Evolutionary conservation across 2,888 invertebrate genomes (phyloP), one percentile per base, ranked within the genome.

Genomic region (Acleris holmiana): DNA sequence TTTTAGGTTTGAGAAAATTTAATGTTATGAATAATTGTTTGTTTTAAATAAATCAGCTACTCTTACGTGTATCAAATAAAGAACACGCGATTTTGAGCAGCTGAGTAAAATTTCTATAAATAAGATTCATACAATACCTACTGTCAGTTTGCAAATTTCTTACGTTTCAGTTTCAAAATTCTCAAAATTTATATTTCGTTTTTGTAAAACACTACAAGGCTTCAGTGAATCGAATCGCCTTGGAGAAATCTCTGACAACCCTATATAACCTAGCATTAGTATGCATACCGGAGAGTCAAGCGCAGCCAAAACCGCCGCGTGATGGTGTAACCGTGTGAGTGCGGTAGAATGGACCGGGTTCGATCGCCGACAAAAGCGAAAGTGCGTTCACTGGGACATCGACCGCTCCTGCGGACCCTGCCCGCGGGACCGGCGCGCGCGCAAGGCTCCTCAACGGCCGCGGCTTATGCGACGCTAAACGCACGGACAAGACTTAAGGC

Each of bases 361-460:
- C 92, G 87, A 88, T 92, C 89, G 89, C 91, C 91, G 86, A 86
- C 84, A 86, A 92, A 89, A 92, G 89, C 90, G 92, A 92, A 92
- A 92, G 91, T 90, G 76, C 88, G 90, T 91, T 91, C 91, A 92
- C 76, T 91, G 88, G 92, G 88, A 91, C 92, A 89, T 90, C 86
- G 92, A 91, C 91, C 91, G 74, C 83, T 89, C 89, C 91, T 88
- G 83, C 79, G 76, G 74, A 73, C 77, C 81, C 81, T 76, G 78
- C 71, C 77, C 75, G 82, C 80, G 35, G 35, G 35, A 35, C 35
- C 35, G 35, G 35, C 35, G 35, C 35, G 13, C 35, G 35, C 35
- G 35, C 35, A 35, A 0, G 13, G 13, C 35, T 35, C 35, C 35
- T 35, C 35, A 35, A 35, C 13, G 35, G 35, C 35, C 35, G 35